These are phyloP conservation scores for Pseudolycoriella hygida DNA, from an alignment of 2,888 invertebrate species.

Conservation along the genomic window DNA sequence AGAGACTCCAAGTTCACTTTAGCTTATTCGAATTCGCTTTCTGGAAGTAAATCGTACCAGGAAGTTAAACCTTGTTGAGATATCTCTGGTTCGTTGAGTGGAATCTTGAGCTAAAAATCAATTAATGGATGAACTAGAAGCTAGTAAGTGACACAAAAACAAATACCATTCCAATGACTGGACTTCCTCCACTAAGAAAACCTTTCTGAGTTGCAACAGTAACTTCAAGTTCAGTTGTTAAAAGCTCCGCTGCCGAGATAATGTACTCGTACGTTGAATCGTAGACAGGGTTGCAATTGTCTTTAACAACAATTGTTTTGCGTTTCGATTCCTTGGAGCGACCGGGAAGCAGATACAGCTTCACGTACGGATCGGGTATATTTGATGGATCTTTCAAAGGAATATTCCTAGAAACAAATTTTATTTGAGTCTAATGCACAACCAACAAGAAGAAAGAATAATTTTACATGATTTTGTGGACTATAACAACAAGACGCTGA, in stretches of 20 bases:
- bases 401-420: slow-evolving; percentile 41
- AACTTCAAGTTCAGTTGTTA: slow-evolving; percentile 60
- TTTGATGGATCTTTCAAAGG: slow-evolving; percentile 64
- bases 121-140: background rate
- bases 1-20: too few species aligned
- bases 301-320: slow-evolving; percentile 65
- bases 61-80: slow-evolving; percentile 20
- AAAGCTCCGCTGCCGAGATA: slow-evolving; percentile 63
- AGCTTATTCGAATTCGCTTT: slow-evolving; percentile 14
- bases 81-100: slow-evolving; percentile 22
- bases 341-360: slow-evolving; percentile 70
- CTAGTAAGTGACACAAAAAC: background rate
- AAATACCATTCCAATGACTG: slow-evolving; percentile 61
- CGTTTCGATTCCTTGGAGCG: slow-evolving; percentile 72
- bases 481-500: slow-evolving; percentile 63
- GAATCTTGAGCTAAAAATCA: slow-evolving; percentile 19
- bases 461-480: slow-evolving; percentile 84
- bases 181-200: slow-evolving; percentile 60
- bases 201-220: slow-evolving; percentile 80
- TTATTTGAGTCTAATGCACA: background rate
- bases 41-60: slow-evolving; percentile 26
- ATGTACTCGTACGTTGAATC: slow-evolving; percentile 85
- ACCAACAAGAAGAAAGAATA: background rate
- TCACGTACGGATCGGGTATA: slow-evolving; percentile 81
- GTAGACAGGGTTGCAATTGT: slow-evolving; percentile 78